Base-by-base conservation (phyloP, 2,888 invertebrate genomes). In the Tinea pellionella region DNA sequence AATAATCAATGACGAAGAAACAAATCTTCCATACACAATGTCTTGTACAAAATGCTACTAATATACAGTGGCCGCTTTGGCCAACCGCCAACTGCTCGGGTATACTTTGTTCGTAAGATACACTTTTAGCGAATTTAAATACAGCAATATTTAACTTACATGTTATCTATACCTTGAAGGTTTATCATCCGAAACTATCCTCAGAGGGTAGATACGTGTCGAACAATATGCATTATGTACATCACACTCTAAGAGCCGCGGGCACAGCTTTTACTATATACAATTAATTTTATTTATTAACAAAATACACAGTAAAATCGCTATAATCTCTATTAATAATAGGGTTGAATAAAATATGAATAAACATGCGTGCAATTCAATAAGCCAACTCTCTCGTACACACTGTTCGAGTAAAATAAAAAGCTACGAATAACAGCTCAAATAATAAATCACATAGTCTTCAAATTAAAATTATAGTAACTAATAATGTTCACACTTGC, bases 291-390 rank as follows among this genome's bases (percentile, higher is more conserved):
- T 76, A 72, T 73, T 70, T 68, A 70, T 78, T 76, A 78, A 83
- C 84, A 84, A 85, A 82, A 85, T 85, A 85, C 82, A 82, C 74
- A 79, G 74, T 79, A 80, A 80, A 81, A 80, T 80, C 73, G 78
- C 81, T 84, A 80, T 72, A 79, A 83, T 75, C 74, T 82, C 81
- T 81, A 83, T 79, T 77, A 80, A 77, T 74, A 70, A 74, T 77
- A 81, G 77, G 53, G 24, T 53, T 53, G 53, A 24, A 53, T 24
- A 78, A 79, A 81, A 80, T 80, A 79, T 73, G 37, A 60, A 71
- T 74, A 77, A 81, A 74, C 67, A 78, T 81, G 24, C 32, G 57
- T 32, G 57, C 57, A 32, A 57, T 57, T 11, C 6, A 55, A 6
- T 19, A 30, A 57, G 57, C 30, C 57, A n/a, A 32, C 32, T 32